Evolutionary conservation across 2,113 vertebrate species (phyloP).

Genomic region (Coryphaenoides rupestris): DNA sequence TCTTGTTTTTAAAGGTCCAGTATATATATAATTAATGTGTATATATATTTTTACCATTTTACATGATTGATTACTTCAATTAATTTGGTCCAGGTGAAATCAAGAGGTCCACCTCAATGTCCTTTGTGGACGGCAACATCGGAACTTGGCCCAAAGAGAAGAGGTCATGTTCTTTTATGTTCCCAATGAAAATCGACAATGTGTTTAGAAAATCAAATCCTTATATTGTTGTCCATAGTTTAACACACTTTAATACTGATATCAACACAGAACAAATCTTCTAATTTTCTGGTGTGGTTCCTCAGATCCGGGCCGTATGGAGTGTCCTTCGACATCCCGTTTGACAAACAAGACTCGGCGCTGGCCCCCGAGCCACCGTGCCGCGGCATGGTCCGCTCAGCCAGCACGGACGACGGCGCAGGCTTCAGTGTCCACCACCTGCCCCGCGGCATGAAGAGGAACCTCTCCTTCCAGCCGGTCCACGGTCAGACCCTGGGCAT

Average conservation of each 20-base stretch:
- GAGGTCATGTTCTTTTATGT: conserved; percentile 64
- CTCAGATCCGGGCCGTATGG: conserved; percentile 88
- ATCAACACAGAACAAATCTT: neutral
- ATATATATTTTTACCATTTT: neutral
- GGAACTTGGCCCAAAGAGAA: conserved; percentile 98
- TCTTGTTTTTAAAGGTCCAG: neutral
- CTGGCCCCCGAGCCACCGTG: conserved; percentile 59
- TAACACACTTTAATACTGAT: neutral
- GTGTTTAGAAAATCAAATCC: neutral
- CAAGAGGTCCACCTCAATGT: conserved; percentile 94
- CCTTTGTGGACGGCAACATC: conserved; percentile 91
- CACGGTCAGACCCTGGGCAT: conserved; percentile 84
- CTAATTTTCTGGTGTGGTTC: neutral
- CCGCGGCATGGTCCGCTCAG: conserved; percentile 82
- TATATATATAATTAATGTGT: neutral
- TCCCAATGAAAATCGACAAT: neutral
- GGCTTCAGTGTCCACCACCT: conserved; percentile 74
- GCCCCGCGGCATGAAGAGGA: conserved; percentile 81
- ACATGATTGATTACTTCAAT: neutral
- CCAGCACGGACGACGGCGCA: conserved; percentile 93
- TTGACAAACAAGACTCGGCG: conserved; percentile 82
- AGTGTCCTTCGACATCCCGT: conserved; percentile 95
- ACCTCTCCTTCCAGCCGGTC: conserved; percentile 87
- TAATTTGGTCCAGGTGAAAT: conserved; percentile 80
- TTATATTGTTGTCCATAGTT: neutral